Evolutionary conservation across 2,113 vertebrate species (phyloP).

Genomic region (Muntiacus muntjak): DNA sequence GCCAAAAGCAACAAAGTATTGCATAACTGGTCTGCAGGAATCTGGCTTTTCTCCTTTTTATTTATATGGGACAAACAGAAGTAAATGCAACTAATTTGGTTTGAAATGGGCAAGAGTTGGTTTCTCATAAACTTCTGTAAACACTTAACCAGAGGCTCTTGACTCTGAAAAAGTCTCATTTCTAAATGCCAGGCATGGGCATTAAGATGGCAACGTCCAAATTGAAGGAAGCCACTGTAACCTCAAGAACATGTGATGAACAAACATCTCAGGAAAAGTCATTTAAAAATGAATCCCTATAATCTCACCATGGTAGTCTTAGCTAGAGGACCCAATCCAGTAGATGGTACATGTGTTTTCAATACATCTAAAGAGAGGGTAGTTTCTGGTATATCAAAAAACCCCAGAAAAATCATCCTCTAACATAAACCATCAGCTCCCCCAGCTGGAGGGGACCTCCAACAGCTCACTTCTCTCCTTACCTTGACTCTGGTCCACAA

Average conservation of each 20-base stretch:
- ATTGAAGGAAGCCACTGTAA: background rate
- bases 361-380: background rate
- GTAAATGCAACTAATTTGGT: slow-evolving; percentile 2
- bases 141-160: background rate
- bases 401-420: background rate
- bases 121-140: background rate
- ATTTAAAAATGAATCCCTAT: background rate
- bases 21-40: slow-evolving; percentile 6
- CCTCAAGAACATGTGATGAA: background rate
- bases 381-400: background rate
- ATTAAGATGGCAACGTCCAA: background rate
- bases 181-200: slow-evolving; percentile 13
- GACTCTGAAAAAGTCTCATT: background rate
- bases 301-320: background rate
- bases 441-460: background rate
- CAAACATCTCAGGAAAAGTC: background rate
- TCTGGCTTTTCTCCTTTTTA: background rate
- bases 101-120: background rate
- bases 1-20: slow-evolving; percentile 43
- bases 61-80: background rate
- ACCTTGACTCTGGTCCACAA: background rate
- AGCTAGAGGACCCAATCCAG: background rate
- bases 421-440: background rate
- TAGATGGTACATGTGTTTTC: background rate
- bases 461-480: background rate